These are phyloP conservation scores for Drosophila algonquin DNA, from an alignment of 2,888 invertebrate species.

Conservation along the genomic window DNA sequence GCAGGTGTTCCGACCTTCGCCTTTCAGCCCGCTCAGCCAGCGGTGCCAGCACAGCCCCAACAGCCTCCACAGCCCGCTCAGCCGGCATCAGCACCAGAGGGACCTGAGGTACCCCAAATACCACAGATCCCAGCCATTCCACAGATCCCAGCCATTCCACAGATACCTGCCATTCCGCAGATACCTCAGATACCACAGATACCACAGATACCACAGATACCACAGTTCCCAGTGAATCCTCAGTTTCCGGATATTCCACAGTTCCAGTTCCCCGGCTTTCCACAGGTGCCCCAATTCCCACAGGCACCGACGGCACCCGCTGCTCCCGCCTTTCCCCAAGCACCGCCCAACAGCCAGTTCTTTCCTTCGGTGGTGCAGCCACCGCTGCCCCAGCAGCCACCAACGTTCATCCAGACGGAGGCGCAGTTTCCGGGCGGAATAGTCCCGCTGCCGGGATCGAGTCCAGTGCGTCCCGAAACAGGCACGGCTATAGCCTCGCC, in stretches of 20 bases:
- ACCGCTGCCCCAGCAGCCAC: constrained; percentile 74
- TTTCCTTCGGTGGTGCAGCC: constrained; percentile 75
- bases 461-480: constrained; percentile 62
- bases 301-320: constrained; percentile 6
- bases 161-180: constrained; percentile 23
- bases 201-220: constrained; percentile 22
- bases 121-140: constrained; percentile 24
- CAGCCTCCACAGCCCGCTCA: constrained; percentile 48
- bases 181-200: constrained; percentile 15
- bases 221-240: constrained; percentile 27
- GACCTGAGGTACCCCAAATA: constrained; percentile 40
- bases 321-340: constrained; percentile 19
- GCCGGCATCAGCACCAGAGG: constrained; percentile 46
- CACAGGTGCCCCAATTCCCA: constrained; percentile 26
- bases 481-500: constrained; percentile 81
- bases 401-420: constrained; percentile 72
- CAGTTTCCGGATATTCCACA: constrained; percentile 30
- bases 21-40: constrained; percentile 51
- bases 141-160: constrained; percentile 26
- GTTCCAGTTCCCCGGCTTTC: constrained; percentile 23
- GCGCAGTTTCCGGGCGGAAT: constrained; percentile 74
- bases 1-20: constrained; percentile 62
- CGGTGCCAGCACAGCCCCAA: constrained; percentile 49
- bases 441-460: constrained; percentile 67
- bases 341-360: constrained; percentile 55